Conservation (phyloP, 1,140 invertebrate species). For the Bombus pascuorum region DNA sequence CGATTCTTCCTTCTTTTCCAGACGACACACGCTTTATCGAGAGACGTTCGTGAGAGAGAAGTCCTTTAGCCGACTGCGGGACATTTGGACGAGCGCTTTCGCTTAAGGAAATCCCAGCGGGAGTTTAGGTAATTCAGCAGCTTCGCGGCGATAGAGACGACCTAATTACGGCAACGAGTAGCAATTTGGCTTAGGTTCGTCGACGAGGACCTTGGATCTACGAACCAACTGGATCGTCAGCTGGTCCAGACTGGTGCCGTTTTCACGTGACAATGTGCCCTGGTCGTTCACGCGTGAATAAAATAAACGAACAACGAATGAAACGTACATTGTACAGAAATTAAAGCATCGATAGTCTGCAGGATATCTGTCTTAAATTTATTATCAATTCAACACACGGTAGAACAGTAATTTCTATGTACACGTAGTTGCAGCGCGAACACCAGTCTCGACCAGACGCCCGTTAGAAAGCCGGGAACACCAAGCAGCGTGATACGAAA, state of each 20-base stretch:
- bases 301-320: no score
- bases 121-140: neutral
- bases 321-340: no score
- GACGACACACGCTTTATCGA: neutral
- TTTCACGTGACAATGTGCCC: no score
- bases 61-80: neutral
- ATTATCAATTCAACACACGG: neutral
- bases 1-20: no score
- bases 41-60: neutral
- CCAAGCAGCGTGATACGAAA: constrained; percentile 24
- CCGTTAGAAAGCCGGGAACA: constrained; percentile 2
- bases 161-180: neutral
- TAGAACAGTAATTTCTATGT: neutral
- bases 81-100: neutral
- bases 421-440: no score
- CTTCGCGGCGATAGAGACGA: neutral
- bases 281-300: neutral
- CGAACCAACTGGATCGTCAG: neutral
- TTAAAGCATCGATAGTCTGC: neutral
- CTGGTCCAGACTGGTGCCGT: neutral
- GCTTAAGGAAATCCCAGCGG: neutral
- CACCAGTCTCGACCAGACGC: neutral
- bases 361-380: neutral
- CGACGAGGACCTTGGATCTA: no score
- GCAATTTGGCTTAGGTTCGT: neutral